Evolutionary conservation across 2,113 vertebrate species (phyloP).

Genomic region (Eolophus roseicapilla): DNA sequence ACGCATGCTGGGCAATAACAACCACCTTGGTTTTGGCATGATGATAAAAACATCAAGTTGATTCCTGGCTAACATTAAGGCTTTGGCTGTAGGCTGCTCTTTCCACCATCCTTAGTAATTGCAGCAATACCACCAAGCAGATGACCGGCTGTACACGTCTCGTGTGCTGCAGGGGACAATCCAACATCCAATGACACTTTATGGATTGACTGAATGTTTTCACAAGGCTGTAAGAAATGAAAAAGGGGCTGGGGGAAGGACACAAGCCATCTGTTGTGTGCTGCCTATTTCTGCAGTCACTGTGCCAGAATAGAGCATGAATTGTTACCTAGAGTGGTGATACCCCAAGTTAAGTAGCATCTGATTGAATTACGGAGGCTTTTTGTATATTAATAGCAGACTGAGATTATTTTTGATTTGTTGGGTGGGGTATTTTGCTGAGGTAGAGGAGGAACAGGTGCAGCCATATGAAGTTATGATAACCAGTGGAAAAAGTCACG

Average conservation of each 20-base stretch:
- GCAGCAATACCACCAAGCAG: neutral
- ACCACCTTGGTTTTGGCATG: accelerated
- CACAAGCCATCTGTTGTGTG: constrained; percentile 6
- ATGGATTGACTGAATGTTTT: neutral
- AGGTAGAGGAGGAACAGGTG: neutral
- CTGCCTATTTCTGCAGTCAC: neutral
- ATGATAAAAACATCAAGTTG: neutral
- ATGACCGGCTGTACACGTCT: accelerated
- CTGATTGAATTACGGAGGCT: constrained; percentile 1
- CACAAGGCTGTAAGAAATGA: neutral
- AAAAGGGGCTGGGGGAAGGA: neutral
- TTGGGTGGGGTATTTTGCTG: neutral
- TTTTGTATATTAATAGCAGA: neutral
- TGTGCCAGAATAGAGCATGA: neutral
- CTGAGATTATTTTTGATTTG: neutral
- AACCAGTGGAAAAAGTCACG: neutral
- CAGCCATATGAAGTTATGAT: neutral
- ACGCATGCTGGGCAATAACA: accelerated
- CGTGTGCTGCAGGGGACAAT: neutral
- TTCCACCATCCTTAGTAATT: neutral
- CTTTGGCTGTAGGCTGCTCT: neutral
- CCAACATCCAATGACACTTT: neutral
- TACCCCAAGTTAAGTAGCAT: neutral
- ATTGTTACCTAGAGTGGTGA: neutral
- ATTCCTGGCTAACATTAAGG: neutral